Evolutionary conservation across 1,140 invertebrate species (phyloP).

Genomic region (Helicoverpa zea): DNA sequence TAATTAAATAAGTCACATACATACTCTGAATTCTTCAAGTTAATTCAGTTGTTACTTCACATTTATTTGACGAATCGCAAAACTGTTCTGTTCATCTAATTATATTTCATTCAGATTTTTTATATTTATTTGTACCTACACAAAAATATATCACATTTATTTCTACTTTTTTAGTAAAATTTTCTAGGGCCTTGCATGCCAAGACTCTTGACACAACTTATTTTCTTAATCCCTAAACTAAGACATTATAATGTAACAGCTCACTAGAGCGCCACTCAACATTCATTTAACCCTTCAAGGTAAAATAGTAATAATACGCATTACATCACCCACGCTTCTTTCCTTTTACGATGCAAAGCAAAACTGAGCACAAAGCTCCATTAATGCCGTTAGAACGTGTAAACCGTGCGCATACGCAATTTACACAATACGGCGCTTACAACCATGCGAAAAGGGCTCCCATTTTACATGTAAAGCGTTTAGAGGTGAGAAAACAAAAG

Average conservation of each 20-base stretch:
- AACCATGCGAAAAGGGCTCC: neutral
- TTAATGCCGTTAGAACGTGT: neutral
- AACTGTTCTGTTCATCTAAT: too few species aligned
- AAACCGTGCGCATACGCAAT: neutral
- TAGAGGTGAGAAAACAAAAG: neutral
- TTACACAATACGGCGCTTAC: neutral
- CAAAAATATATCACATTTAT: too few species aligned
- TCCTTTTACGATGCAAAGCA: constrained; percentile 17
- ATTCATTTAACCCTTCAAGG: constrained; percentile 28
- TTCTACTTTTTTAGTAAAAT: too few species aligned
- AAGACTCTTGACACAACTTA: too few species aligned
- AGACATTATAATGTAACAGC: neutral
- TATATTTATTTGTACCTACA: too few species aligned
- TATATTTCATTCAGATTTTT: too few species aligned
- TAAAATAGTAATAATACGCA: constrained; percentile 29
- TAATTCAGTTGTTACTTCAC: too few species aligned
- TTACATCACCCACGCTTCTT: constrained; percentile 35
- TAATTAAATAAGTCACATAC: too few species aligned
- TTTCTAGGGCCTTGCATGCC: too few species aligned
- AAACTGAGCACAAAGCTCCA: constrained; percentile 23
- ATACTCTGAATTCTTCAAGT: too few species aligned
- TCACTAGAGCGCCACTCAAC: neutral
- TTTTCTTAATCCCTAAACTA: neutral
- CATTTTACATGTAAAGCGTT: too few species aligned
- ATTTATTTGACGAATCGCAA: too few species aligned